Evolutionary conservation across 2,113 vertebrate genomes (phyloP).

Genomic region (Thalassoma bifasciatum): DNA sequence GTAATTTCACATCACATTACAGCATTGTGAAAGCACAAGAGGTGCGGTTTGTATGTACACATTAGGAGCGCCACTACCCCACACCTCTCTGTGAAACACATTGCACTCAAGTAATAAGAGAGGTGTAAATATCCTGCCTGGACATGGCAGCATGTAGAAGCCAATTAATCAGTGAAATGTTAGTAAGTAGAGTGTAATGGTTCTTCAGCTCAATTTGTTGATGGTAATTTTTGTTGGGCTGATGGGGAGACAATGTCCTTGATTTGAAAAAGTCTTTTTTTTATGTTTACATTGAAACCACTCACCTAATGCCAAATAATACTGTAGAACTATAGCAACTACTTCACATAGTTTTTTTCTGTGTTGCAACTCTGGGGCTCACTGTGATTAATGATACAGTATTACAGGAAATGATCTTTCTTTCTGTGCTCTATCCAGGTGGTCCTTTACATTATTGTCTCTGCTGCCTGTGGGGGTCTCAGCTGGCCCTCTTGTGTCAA

Average conservation of each 20-base stretch:
- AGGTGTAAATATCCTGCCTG: no score
- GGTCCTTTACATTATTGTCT: conserved; percentile 91
- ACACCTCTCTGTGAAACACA: no score
- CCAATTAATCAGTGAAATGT: not conserved
- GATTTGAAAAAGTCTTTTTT: not conserved
- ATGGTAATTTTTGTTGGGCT: not conserved
- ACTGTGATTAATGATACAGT: not conserved
- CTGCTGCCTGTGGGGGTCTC: conserved; percentile 89
- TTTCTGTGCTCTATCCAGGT: conserved; percentile 80
- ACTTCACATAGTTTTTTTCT: not conserved
- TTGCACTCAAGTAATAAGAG: no score
- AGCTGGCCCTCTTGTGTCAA: conserved; percentile 89
- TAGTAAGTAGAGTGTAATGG: not conserved
- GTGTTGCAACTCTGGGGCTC: not conserved
- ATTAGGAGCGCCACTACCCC: no score
- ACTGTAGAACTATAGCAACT: not conserved
- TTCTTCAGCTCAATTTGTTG: not conserved
- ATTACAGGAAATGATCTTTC: conserved; percentile 4
- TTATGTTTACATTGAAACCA: not conserved
- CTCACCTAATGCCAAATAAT: not conserved
- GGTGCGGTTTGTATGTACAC: no score
- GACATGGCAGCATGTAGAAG: no score
- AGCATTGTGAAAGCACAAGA: no score
- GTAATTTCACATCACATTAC: no score
- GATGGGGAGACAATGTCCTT: not conserved